Evolutionary conservation across 2,888 invertebrate species (phyloP), one percentile per base, ranked within the genome.

Genomic region (Campoletis raptor): DNA sequence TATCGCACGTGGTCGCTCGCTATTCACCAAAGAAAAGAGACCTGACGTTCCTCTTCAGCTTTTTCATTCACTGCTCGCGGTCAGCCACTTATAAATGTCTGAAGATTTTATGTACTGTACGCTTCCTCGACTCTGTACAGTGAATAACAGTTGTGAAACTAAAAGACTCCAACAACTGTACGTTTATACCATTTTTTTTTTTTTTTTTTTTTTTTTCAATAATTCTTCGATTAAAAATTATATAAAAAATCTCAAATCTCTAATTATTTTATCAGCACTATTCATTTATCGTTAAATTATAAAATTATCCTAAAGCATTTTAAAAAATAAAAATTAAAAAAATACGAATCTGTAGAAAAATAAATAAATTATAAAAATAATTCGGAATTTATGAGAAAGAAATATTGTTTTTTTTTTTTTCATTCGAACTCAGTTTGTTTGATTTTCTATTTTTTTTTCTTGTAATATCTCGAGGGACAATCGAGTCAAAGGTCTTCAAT

Each of bases 401-500:
- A 21, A 77, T 21, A 6, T 66, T 66, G 40, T 40, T 61, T 48
- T 8, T 52, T 72, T 72, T 24, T 52, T 6, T 72, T 24, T 52
- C 6, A 52, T 64, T 72, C 64, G 61, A 69, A 67, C 18, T 57
- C 66, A 24, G 73, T 69, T 70, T 69, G 83, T 74, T 67, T 74
- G 57, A 48, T 74, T 69, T 67, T 18, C 52, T 45, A 9, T 9
- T 12, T 79, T 74, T 67, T 18, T 66, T 45, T 15, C 9, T 12
- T 69, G 21, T 52, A 57, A 67, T n/a, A 45, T 21, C 54, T 45
- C 6, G 18, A 36, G 57, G 42, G 67, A 82, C 74, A 45, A 67
- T 70, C 74, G 76, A 64, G 84, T 81, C 84, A 85, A 85, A 85
- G 84, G 84, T 85, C 84, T 85, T 85, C 84, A 81, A 85, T 85